Evolutionary conservation across 2,888 invertebrate species (phyloP).

Genomic region (Oxyteleia sp.): DNA sequence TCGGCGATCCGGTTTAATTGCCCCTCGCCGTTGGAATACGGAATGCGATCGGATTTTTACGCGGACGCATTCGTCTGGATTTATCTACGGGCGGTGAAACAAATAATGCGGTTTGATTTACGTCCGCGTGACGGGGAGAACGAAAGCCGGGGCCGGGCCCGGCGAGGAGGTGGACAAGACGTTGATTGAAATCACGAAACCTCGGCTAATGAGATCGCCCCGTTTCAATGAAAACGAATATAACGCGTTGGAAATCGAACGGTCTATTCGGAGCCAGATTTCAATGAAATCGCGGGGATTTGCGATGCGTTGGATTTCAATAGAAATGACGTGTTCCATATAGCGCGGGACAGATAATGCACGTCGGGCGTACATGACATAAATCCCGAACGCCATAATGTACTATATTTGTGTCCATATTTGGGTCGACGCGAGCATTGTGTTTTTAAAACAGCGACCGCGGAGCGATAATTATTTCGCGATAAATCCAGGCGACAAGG

Average conservation of each 20-base stretch:
- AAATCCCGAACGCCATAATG: slow-evolving; percentile 56
- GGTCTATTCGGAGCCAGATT: slow-evolving; percentile 27
- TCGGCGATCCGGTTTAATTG: slow-evolving; percentile 40
- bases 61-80: neutral
- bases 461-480: slow-evolving; percentile 55
- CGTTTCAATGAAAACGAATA: slow-evolving; percentile 48
- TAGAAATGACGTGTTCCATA: slow-evolving; percentile 62
- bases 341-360: slow-evolving; percentile 47
- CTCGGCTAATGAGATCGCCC: slow-evolving; percentile 25
- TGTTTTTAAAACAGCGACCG: slow-evolving; percentile 52
- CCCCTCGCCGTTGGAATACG: neutral
- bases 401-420: slow-evolving; percentile 60
- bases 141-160: slow-evolving; percentile 1
- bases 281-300: slow-evolving; percentile 29
- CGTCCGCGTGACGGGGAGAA: slow-evolving; percentile 10
- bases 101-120: slow-evolving; percentile 37
- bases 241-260: slow-evolving; percentile 43
- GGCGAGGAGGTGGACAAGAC: slow-evolving; percentile 12
- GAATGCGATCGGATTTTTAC: neutral
- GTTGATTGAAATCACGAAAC: slow-evolving; percentile 37
- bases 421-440: slow-evolving; percentile 56
- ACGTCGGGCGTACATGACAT: slow-evolving; percentile 50
- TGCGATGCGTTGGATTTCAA: slow-evolving; percentile 54
- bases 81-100: neutral
- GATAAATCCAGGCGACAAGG: slow-evolving; percentile 51